These are phyloP conservation scores for Nephrotoma flavescens DNA, from an alignment of 2,888 invertebrate genomes.

Conservation along the genomic window DNA sequence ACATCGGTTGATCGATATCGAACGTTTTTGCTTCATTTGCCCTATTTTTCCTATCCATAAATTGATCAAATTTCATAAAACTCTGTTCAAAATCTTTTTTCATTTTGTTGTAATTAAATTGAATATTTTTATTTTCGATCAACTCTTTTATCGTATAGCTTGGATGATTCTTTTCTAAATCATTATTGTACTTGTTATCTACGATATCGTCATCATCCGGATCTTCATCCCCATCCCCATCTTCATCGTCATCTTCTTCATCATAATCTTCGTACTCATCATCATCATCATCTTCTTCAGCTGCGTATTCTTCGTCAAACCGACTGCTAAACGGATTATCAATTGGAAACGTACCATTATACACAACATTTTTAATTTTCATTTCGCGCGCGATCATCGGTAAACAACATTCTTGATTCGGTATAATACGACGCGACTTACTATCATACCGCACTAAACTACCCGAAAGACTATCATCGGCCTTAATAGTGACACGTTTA, in stretches of 20 bases:
- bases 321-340: conserved; percentile 44
- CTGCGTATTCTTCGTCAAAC: conserved; percentile 1
- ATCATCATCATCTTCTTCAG: conserved; percentile 8
- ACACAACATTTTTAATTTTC: conserved; percentile 38
- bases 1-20: conserved; percentile 39
- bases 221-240: conserved; percentile 10
- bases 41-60: conserved; percentile 19
- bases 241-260: conserved; percentile 13
- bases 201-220: conserved; percentile 12
- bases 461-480: not conserved
- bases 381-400: conserved; percentile 1
- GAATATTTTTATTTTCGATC: conserved; percentile 27
- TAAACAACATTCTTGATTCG: not conserved
- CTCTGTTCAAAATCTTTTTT: conserved; percentile 28
- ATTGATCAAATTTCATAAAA: conserved; percentile 26
- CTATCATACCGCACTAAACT: not conserved
- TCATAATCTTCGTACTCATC: conserved; percentile 18
- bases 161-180: conserved; percentile 1
- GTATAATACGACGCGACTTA: not conserved
- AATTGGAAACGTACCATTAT: conserved; percentile 77
- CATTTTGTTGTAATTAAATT: conserved; percentile 29
- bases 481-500: not conserved
- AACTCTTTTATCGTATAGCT: conserved; percentile 31
- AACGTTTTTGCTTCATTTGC: conserved; percentile 27
- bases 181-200: not conserved